These are phyloP conservation scores for Drosophila quinaria DNA, from an alignment of 2,888 invertebrate genomes.

Conservation along the genomic window DNA sequence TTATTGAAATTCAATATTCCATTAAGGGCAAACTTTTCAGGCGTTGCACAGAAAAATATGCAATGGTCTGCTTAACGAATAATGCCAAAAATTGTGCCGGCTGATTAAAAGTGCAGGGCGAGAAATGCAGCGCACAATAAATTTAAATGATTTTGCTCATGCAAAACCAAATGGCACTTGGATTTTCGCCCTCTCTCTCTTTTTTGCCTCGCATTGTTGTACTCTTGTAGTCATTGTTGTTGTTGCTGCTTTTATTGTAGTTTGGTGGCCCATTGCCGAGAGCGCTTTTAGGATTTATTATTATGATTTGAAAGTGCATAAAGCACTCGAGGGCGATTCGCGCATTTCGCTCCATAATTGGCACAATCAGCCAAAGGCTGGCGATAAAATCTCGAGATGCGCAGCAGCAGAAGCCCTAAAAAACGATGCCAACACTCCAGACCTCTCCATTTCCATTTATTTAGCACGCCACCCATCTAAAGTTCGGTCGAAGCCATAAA, in stretches of 20 bases:
- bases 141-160: constrained; percentile 76
- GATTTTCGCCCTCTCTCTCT: constrained; percentile 21
- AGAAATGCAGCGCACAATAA: constrained; percentile 75
- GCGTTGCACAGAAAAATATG: constrained; percentile 8
- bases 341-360: constrained; percentile 77
- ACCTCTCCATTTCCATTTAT: constrained; percentile 41
- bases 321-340: constrained; percentile 78
- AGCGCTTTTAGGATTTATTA: constrained; percentile 75
- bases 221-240: constrained; percentile 26
- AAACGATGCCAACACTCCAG: constrained; percentile 44
- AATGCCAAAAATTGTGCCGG: constrained; percentile 63
- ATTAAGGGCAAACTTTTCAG: constrained; percentile 27
- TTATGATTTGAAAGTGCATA: constrained; percentile 82
- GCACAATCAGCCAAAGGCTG: constrained; percentile 78
- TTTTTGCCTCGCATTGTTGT: constrained; percentile 21
- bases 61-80: constrained; percentile 28
- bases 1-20: constrained; percentile 55
- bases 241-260: constrained; percentile 37
- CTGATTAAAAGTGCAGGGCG: constrained; percentile 76
- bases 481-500: constrained; percentile 59
- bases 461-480: constrained; percentile 43
- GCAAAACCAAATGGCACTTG: constrained; percentile 76
- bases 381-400: constrained; percentile 73
- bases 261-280: constrained; percentile 50
- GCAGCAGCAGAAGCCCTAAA: constrained; percentile 44